Base-by-base conservation (phyloP, 2,888 invertebrate species). In the Tridacna crocea region DNA sequence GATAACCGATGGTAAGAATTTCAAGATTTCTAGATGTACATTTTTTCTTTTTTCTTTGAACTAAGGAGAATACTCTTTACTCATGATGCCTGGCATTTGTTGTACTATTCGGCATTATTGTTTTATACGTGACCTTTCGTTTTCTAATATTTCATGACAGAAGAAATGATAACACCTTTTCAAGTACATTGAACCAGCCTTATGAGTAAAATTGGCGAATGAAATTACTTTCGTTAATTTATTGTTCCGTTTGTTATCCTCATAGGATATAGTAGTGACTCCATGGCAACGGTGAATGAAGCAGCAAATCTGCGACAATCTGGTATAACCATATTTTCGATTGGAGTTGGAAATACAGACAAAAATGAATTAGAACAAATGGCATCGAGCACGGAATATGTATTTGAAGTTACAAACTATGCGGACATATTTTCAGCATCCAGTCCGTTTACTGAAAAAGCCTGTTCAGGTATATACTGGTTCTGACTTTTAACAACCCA, bases 341-440 rank as follows among this genome's bases (percentile, higher is more conserved):
- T 60, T 60, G 60, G 60, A 22, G 60, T 60, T 60, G 60, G 60
- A 60, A 60, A 60, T 60, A 24, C 60, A n/a, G 60, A 60, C n/a
- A n/a, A 24, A 22, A n/a, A 60, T 22, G 60, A 60, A 60, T n/a
- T 60, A n/a, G 60, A 60, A 11, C 22, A 60, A n/a, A 60, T 60
- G n/a, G 60, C 60, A n/a, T 60, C 60, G 24, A 24, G 24, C 24
- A 24, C 0, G 22, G 24, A n/a, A 22, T 60, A 60, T n/a, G 24
- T 60, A 19, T n/a, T 22, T 60, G 24, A 60, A 15, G 24, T 60
- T 22, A 19, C 60, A 11, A n/a, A 60, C 24, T 60, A 60, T n/a
- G 60, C n/a, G 11, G 24, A n/a, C n/a, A 15, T 60, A 15, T 60
- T 60, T 60, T 22, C 60, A n/a, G n/a, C 6, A 19, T 60, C 60